phyloP scores from a whole-genome alignment of 1,140 invertebrate species.

The Drosophila bipectinata region DNA sequence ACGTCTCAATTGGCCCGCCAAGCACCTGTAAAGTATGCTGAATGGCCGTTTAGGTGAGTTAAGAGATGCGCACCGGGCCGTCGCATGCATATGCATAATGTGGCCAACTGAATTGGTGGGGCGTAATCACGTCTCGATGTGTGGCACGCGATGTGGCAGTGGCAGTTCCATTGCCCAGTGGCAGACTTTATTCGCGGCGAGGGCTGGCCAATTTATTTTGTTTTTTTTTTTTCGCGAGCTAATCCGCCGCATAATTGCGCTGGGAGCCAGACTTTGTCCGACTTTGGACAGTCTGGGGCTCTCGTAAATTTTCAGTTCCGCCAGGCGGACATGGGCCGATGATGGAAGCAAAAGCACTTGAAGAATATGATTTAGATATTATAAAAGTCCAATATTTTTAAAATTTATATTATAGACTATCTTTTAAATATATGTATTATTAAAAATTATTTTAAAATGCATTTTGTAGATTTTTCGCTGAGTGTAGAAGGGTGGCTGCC shows the following conservation, averaged over 20 bases:
- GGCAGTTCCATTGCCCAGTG: conserved; percentile 15
- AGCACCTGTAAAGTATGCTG: conserved; percentile 44
- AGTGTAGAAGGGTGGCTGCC: conserved; percentile 27
- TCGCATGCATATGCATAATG: conserved; percentile 35
- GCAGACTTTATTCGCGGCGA: conserved; percentile 26
- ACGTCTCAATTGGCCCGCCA: conserved; percentile 35
- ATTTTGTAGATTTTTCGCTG: neutral
- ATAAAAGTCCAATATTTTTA: no score
- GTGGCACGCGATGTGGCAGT: conserved; percentile 49
- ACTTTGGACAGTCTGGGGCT: conserved; percentile 29
- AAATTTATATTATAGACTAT: no score
- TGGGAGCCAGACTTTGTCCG: conserved; percentile 16
- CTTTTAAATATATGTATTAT: neutral
- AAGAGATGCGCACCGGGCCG: conserved; percentile 12
- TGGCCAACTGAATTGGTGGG: conserved; percentile 28
- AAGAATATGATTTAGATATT: neutral
- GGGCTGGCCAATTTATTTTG: conserved; percentile 46
- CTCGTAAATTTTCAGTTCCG: conserved; percentile 65
- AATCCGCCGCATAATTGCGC: conserved; percentile 66
- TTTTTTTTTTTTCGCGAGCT: conserved; percentile 33
- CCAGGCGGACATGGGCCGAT: no score
- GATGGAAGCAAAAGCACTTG: conserved; percentile 10
- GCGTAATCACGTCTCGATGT: conserved; percentile 49
- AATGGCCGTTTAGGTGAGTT: conserved; percentile 42
- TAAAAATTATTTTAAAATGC: neutral